Conservation (phyloP, 2,797 vertebrate genomes). For the Denticeps clupeoides region DNA sequence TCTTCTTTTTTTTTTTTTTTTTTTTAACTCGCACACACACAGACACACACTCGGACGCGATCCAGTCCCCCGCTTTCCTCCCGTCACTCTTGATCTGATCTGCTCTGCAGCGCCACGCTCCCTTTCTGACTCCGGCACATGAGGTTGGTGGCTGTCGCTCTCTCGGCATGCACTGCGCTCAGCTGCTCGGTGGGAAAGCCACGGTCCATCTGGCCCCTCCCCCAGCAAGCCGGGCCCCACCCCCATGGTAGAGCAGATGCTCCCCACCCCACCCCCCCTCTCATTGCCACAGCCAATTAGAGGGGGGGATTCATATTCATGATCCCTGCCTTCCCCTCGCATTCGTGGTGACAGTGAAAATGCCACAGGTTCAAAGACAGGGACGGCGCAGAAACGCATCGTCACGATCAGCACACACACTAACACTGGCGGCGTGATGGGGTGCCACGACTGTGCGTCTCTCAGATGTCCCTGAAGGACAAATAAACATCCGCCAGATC, state of each 20-base stretch:
- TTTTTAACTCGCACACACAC: neutral
- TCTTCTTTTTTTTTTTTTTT: too few species aligned
- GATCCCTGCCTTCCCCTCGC: neutral
- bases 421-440: too few species aligned
- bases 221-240: neutral
- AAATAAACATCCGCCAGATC: too few species aligned
- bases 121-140: neutral
- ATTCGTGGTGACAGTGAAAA: too few species aligned
- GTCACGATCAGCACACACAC: too few species aligned
- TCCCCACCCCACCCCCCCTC: neutral
- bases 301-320: neutral
- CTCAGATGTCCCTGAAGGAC: too few species aligned
- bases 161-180: constrained; percentile 2
- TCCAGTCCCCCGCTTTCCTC: neutral
- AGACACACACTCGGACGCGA: neutral
- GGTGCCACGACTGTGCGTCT: too few species aligned
- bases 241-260: too few species aligned
- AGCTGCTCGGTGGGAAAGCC: neutral
- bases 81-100: neutral
- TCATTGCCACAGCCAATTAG: neutral
- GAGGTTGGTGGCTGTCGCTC: neutral
- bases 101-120: neutral
- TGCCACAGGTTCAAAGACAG: too few species aligned
- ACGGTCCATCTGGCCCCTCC: neutral
- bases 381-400: too few species aligned